A percentile compares a stretch with the other conserved stretches of the same genome.
These are phyloP conservation scores for Pogonomyrmex barbatus DNA, from an alignment of 1,140 invertebrate genomes.

Conservation along the genomic window DNA sequence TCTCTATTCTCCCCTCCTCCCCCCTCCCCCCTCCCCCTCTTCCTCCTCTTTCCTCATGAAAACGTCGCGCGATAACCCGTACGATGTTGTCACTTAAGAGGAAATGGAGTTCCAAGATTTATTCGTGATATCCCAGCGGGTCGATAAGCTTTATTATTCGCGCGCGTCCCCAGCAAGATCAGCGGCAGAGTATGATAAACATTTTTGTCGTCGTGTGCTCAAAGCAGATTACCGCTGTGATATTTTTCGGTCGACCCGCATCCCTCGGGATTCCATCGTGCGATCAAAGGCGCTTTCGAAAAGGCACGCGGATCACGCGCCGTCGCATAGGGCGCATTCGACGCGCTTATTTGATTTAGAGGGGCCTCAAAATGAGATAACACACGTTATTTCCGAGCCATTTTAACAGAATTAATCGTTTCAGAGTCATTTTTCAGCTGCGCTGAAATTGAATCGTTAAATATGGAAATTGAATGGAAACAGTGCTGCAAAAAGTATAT, in stretches of 20 bases:
- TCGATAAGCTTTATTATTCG: constrained; percentile 61
- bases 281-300: background rate
- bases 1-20: background rate
- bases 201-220: constrained; percentile 36
- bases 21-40: background rate
- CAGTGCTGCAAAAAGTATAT: background rate
- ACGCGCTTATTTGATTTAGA: background rate
- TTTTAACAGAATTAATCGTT: background rate
- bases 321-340: background rate
- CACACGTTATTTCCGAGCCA: background rate
- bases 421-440: background rate
- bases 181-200: constrained; percentile 31
- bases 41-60: constrained; percentile 7
- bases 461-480: background rate
- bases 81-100: constrained; percentile 51
- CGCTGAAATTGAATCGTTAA: background rate
- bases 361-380: background rate
- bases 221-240: constrained; percentile 54
- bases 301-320: background rate
- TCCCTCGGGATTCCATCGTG: background rate
- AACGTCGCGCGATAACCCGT: constrained; percentile 48
- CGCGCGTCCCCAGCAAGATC: constrained; percentile 28
- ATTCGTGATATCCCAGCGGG: constrained; percentile 45
- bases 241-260: constrained; percentile 9
- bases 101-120: constrained; percentile 64